A percentile compares a stretch with the other conserved stretches of the same genome.
Conservation (phyloP, 2,113 vertebrate genomes). For the Ellobius talpinus region DNA sequence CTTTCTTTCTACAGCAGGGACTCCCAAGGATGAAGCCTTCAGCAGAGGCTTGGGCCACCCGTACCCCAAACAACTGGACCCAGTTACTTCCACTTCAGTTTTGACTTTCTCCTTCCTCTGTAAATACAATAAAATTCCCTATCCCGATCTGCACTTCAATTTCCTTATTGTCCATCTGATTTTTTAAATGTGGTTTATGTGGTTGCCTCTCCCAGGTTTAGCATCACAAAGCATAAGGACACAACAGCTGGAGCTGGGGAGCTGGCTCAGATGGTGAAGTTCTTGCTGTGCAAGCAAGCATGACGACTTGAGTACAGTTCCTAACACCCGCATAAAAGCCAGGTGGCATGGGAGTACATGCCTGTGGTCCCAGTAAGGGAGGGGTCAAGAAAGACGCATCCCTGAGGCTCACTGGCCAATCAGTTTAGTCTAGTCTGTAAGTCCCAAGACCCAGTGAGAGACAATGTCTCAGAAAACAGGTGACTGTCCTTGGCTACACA, state of each 20-base stretch:
- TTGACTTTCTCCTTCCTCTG: slow-evolving; percentile 43
- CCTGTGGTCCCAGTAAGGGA: too few species aligned
- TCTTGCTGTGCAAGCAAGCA: not conserved
- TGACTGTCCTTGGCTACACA: not conserved
- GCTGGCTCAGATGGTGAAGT: not conserved
- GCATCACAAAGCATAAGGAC: not conserved
- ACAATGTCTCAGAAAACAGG: not conserved
- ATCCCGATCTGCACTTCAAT: slow-evolving; percentile 50
- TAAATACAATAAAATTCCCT: slow-evolving; percentile 74
- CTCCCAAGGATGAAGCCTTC: slow-evolving; percentile 77
- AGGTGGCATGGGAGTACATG: not conserved
- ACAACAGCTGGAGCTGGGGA: not conserved
- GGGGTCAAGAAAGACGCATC: not conserved
- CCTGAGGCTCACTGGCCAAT: not conserved
- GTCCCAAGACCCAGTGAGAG: not conserved
- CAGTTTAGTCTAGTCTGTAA: not conserved
- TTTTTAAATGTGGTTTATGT: not conserved
- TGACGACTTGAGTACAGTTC: too few species aligned
- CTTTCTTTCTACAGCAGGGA: slow-evolving; percentile 76
- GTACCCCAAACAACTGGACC: slow-evolving; percentile 50
- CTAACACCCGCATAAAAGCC: not conserved
- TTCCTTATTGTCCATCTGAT: slow-evolving; percentile 53
- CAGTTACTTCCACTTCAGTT: slow-evolving; percentile 27
- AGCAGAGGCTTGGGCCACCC: slow-evolving; percentile 57
- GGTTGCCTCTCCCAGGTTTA: slow-evolving; percentile 28